Conservation (phyloP, 1,140 invertebrate genomes). For the Lethrus apterus region DNA sequence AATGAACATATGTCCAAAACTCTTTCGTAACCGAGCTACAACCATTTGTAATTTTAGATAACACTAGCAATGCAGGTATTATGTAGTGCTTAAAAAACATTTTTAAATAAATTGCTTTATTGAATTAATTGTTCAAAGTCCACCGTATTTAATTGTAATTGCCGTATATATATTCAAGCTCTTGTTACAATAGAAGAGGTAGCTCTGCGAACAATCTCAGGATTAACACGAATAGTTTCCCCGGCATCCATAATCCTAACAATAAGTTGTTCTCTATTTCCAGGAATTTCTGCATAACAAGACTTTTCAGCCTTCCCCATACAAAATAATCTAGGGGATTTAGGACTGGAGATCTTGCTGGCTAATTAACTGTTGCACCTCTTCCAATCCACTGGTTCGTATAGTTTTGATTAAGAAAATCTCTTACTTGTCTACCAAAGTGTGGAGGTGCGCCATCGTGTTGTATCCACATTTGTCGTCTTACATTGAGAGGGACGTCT, state of each 20-base stretch:
- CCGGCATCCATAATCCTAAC: neutral
- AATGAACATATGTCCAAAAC: too few relatives aligned
- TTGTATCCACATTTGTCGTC: conserved; percentile 3
- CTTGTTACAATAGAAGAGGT: too few relatives aligned
- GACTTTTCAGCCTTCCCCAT: conserved; percentile 18
- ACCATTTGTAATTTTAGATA: too few relatives aligned
- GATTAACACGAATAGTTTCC: conserved; percentile 1
- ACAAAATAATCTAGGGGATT: conserved; percentile 28
- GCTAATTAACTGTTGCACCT: conserved; percentile 18
- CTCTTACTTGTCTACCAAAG: conserved; percentile 25
- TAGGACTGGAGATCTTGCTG: conserved; percentile 27
- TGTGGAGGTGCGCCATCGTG: conserved; percentile 31
- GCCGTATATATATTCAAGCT: too few relatives aligned
- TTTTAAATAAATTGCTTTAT: too few relatives aligned
- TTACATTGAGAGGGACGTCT: conserved; percentile 8
- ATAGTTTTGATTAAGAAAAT: conserved; percentile 28
- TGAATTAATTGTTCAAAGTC: too few relatives aligned
- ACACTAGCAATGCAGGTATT: too few relatives aligned
- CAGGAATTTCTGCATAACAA: conserved; percentile 3
- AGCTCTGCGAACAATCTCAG: neutral
- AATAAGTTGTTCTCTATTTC: neutral
- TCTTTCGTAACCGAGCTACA: too few relatives aligned
- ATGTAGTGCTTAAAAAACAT: too few relatives aligned
- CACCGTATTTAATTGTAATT: neutral
- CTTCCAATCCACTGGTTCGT: conserved; percentile 23